Conservation (phyloP, 92 coral and sea anemone genomes). For the Hydrozoanthus gracilis region DNA sequence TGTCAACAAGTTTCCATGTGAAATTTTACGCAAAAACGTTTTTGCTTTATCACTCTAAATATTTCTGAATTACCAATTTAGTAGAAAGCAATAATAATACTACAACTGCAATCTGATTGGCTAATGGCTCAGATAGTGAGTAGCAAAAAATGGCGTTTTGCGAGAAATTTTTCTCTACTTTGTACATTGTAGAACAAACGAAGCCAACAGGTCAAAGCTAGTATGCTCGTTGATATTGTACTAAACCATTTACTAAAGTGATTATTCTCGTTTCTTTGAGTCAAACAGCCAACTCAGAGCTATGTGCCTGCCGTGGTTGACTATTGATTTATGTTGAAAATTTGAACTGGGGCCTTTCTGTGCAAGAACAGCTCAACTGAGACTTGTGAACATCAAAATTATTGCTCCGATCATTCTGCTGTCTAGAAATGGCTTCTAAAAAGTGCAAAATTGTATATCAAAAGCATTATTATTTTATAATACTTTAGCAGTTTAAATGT, state of each 20-base stretch:
- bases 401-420: constrained; percentile 12
- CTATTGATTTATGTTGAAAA: constrained; percentile 20
- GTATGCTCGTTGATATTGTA: constrained; percentile 21
- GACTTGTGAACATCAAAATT: constrained; percentile 12
- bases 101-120: not conserved
- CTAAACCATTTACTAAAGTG: constrained; percentile 1
- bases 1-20: constrained; percentile 12
- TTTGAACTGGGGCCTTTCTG: constrained; percentile 24
- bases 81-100: too few species aligned
- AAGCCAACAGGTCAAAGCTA: constrained; percentile 16
- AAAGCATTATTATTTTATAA: constrained; percentile 2
- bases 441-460: constrained; percentile 8
- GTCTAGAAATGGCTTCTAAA: constrained; percentile 3
- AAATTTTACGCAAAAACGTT: not conserved
- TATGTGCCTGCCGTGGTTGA: constrained; percentile 23
- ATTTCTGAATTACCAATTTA: constrained; percentile 25
- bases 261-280: constrained; percentile 4
- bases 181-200: constrained; percentile 19
- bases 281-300: constrained; percentile 29
- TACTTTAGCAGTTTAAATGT: not conserved
- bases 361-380: not conserved
- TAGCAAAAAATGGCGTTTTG: constrained; percentile 27
- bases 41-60: not conserved
- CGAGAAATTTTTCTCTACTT: constrained; percentile 11
- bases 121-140: constrained; percentile 25